Evolutionary conservation across 2,797 vertebrate genomes (phyloP).

Genomic region (Peromyscus eremicus): DNA sequence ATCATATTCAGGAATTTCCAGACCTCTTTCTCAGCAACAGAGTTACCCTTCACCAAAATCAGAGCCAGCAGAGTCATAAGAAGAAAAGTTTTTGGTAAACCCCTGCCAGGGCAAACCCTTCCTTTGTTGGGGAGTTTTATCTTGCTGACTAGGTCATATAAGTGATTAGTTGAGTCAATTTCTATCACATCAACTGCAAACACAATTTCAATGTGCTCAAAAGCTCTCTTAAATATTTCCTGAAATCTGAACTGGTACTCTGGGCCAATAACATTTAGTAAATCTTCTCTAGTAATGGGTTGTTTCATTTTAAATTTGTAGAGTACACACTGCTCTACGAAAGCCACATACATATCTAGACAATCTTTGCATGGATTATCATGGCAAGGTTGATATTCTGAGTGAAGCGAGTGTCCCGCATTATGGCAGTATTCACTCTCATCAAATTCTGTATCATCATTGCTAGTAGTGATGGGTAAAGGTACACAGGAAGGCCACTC

Average conservation of each 20-base stretch:
- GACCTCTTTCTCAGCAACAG: background rate
- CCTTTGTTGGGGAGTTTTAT: conserved; percentile 23
- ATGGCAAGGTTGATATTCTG: background rate
- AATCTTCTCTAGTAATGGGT: background rate
- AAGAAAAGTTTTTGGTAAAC: conserved; percentile 17
- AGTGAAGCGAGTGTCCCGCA: background rate
- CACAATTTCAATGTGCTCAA: background rate
- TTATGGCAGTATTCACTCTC: too few species aligned
- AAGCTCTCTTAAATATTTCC: background rate
- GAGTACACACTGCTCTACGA: background rate
- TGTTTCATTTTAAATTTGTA: conserved; percentile 24
- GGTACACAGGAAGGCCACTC: background rate
- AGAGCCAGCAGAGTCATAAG: background rate
- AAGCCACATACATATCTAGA: background rate
- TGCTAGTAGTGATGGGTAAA: background rate
- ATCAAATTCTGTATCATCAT: background rate
- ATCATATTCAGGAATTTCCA: background rate
- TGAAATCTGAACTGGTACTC: background rate
- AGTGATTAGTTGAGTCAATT: background rate
- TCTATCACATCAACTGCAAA: background rate
- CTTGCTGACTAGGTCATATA: background rate
- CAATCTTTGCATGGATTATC: background rate
- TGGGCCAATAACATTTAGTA: background rate
- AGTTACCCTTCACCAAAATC: background rate
- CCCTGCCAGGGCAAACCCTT: background rate